phyloP scores from a whole-genome alignment of 2,797 vertebrate species.

The Trematomus bernacchii region DNA sequence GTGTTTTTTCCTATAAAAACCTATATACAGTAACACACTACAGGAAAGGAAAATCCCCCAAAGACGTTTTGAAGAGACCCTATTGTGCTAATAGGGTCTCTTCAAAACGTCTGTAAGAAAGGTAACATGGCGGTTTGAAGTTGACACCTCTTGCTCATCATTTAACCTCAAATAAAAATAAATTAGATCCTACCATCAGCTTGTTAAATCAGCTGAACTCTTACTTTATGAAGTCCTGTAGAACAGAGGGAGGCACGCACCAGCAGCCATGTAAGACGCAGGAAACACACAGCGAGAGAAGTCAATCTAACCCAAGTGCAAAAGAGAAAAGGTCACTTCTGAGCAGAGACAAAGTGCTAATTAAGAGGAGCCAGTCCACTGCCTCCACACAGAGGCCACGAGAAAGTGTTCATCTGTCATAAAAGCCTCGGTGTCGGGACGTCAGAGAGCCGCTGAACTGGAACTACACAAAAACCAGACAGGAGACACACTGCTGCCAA shows the following conservation, averaged over 20 bases:
- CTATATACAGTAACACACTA: no score
- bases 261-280: constrained; percentile 40
- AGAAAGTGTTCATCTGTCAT: constrained; percentile 64
- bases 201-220: neutral
- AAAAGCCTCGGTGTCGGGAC: constrained; percentile 53
- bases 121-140: neutral
- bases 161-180: neutral
- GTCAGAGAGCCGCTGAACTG: constrained; percentile 49
- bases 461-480: constrained; percentile 47
- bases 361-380: constrained; percentile 73
- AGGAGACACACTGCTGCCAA: constrained; percentile 12
- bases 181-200: neutral
- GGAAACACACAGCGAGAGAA: constrained; percentile 34
- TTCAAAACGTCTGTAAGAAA: neutral
- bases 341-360: constrained; percentile 74
- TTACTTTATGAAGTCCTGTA: neutral
- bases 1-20: no score
- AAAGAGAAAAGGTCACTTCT: constrained; percentile 60
- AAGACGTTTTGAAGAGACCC: no score
- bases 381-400: constrained; percentile 65
- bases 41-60: no score
- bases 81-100: no score
- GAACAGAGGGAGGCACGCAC: constrained; percentile 14
- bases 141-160: neutral
- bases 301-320: constrained; percentile 48